Evolutionary conservation across 2,797 vertebrate species (phyloP).

Genomic region (Lates japonicus): DNA sequence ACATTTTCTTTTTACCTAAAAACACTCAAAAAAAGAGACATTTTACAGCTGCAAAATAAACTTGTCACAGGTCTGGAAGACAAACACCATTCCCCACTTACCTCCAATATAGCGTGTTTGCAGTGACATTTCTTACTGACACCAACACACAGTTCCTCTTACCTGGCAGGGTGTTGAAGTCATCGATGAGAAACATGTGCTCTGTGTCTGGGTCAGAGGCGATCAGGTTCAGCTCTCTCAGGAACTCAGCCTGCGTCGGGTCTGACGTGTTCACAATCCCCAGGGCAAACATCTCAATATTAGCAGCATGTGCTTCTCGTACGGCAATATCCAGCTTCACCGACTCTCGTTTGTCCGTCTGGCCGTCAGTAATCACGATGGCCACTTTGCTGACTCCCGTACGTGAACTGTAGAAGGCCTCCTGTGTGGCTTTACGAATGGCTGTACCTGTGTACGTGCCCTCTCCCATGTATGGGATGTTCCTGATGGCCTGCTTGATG

Average conservation of each 20-base stretch:
- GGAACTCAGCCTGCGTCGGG: conserved; percentile 89
- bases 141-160: conserved; percentile 6
- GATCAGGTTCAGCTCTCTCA: conserved; percentile 91
- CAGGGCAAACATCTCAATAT: conserved; percentile 94
- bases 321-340: conserved; percentile 90
- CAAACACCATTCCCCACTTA: too few relatives aligned
- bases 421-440: conserved; percentile 91
- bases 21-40: too few relatives aligned
- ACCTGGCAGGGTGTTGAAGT: conserved; percentile 94
- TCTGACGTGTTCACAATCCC: conserved; percentile 92
- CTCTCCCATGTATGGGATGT: conserved; percentile 93
- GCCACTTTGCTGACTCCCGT: conserved; percentile 91
- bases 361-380: conserved; percentile 92
- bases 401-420: conserved; percentile 90
- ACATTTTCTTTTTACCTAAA: too few relatives aligned
- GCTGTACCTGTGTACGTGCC: conserved; percentile 93
- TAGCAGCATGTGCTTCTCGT: conserved; percentile 91
- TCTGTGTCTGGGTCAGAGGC: conserved; percentile 92
- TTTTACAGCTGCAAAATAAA: too few relatives aligned
- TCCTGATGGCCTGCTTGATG: conserved; percentile 90
- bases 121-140: too few relatives aligned
- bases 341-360: conserved; percentile 91
- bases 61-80: too few relatives aligned
- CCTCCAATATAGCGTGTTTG: too few relatives aligned
- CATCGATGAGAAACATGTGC: conserved; percentile 93